phyloP scores from a whole-genome alignment of 1,140 invertebrate genomes.

The Ceratina japonica region DNA sequence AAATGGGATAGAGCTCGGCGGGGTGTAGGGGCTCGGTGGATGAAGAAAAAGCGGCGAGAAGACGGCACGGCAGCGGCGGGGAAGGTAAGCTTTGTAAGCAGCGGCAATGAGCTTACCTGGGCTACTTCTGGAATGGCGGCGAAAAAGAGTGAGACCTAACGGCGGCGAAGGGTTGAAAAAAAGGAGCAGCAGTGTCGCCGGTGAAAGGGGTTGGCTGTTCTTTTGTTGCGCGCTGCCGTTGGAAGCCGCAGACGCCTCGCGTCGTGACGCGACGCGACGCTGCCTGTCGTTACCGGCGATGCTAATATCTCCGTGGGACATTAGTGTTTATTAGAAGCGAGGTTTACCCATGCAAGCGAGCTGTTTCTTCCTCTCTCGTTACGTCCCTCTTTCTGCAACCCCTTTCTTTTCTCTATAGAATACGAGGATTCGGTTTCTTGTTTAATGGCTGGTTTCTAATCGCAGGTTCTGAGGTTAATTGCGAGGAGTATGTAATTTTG shows the following conservation, averaged over 20 bases:
- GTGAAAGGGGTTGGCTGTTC: slow-evolving; percentile 36
- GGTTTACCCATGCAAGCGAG: slow-evolving; percentile 15
- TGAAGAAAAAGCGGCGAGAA: background rate
- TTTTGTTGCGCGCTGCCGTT: slow-evolving; percentile 20
- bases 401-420: background rate
- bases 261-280: slow-evolving; percentile 15
- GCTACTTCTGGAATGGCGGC: slow-evolving; percentile 22
- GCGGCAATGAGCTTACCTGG: slow-evolving; percentile 48
- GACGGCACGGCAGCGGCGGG: background rate
- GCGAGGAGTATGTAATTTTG: background rate
- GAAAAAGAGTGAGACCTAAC: slow-evolving; percentile 37
- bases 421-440: background rate
- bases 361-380: slow-evolving; percentile 1
- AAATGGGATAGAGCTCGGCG: background rate
- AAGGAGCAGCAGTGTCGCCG: background rate
- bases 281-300: slow-evolving; percentile 18
- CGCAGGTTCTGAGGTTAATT: background rate
- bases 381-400: background rate
- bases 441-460: background rate
- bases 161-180: background rate
- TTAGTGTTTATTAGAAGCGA: slow-evolving; percentile 44
- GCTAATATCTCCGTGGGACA: slow-evolving; percentile 39
- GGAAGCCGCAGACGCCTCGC: slow-evolving; percentile 13
- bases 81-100: slow-evolving; percentile 41
- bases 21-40: background rate